Base-by-base conservation (phyloP, 2,113 vertebrate species). In the Coturnix japonica region DNA sequence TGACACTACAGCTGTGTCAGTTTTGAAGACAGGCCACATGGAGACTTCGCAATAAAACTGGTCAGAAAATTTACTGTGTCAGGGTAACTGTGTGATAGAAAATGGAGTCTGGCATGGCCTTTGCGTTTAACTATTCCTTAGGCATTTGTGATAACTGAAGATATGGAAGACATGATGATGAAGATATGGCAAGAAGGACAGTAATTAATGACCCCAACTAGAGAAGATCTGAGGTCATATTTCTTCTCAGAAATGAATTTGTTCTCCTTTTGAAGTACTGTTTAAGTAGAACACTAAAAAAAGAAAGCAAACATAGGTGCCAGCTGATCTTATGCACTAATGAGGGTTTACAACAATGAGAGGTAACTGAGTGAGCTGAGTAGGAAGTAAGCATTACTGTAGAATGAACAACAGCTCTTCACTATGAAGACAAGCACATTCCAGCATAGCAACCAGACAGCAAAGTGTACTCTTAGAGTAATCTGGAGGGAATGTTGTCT, bases 1-100 rank as follows among this genome's bases (percentile, higher is more conserved):
- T 92, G 89, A 92, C 89, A 75, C 59, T 87, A 81, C 87, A 95
- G 89, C 89, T 94, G 74, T 79, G 81, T 84, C 91, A 92, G 53
- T 60, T 57, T 53, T 65, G 39, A 61, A 91, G 43, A 74, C 65
- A 88, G 37, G 89, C 53, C 59, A 47, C 0, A 1, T 49, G 0
- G 65, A 86, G 69, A 54, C 73, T 85, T 65, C 0, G 1, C 61
- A 86, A 72, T 54, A 84, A 84, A 88, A 87, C 78, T 7, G 5
- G 14, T 60, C 65, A 81, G 66, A 75, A 93, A 91, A 87, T 67
- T 80, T 51, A 88, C 60, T 89, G 89, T 89, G 49, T 41, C 2
- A 17, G 81, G 63, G 54, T 87, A 72, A 90, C 59, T 89, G 43
- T 72, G 59, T 81, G 39, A 81, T 31, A 89, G 57, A 63, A 91